Base-by-base conservation (phyloP, 64 coral and sea anemone species). In the Astreopora myriophthalma region DNA sequence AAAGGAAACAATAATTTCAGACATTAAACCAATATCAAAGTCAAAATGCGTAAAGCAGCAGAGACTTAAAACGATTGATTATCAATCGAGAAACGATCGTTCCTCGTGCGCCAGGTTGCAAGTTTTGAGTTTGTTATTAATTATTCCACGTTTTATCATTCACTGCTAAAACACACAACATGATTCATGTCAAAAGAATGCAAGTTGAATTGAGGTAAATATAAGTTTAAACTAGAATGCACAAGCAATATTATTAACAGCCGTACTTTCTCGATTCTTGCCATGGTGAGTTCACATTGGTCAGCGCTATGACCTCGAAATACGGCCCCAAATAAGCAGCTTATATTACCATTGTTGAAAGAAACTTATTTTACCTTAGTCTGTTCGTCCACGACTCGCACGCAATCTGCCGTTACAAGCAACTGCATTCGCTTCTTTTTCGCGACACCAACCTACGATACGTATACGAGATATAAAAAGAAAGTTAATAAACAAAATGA, bases 301-400 rank as follows among this genome's bases (percentile, higher is more conserved):
- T 46, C 11, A 46, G n/a, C 11, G 42, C 42, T 46, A 11, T 46
- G 42, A 58, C 10, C 12, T 17, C 52, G 19, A 26, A 64, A n/a
- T 64, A 24, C 61, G 12, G 22, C 22, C 22, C 1, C 14, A 38
- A 61, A 44, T 65, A 42, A 78, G 39, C 34, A 60, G 6, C 25
- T 32, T 25, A 29, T 28, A 49, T 60, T 12, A 34, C 8, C 1
- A 13, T 37, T 37, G 6, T 34, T 26, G 34, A 64, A 60, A 88
- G 23, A n/a, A 66, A 34, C 25, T 0, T 33, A 14, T 63, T 88
- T 62, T 69, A 95, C 93, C 87, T 95, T 95, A 6, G 93, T 95
- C 72, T 95, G 74, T 79, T 95, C 93, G 16, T 95, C 93, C 19
- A 95, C 93, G 6, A 95, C 93, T 38, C 93, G 93, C 9, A 95